phyloP scores from a whole-genome alignment of 2,888 invertebrate species.

The Brachyopa scutellaris region DNA sequence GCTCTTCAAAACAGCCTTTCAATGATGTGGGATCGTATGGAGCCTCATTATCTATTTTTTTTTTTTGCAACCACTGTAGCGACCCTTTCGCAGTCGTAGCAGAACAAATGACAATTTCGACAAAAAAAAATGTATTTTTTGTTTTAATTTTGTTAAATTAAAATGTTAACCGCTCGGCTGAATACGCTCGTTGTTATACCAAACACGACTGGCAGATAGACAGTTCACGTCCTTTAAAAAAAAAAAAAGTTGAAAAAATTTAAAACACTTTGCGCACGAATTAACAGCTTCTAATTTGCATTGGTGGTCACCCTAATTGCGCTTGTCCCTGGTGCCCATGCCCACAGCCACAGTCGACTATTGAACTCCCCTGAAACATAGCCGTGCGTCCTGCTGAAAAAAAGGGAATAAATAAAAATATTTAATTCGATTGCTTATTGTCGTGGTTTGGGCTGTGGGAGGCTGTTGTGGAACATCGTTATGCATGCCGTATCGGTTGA shows the following conservation, averaged over 20 bases:
- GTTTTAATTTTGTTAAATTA: constrained; percentile 69
- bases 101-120: no score
- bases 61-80: no score
- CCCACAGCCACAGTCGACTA: no score
- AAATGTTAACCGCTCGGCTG: constrained; percentile 61
- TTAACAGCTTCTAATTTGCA: constrained; percentile 72
- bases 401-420: constrained; percentile 29
- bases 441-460: not conserved
- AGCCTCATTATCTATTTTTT: no score
- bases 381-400: constrained; percentile 1
- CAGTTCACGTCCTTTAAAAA: no score
- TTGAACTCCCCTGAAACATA: not conserved
- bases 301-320: constrained; percentile 70
- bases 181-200: constrained; percentile 59
- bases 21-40: no score
- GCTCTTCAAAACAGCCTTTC: no score
- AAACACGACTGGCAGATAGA: constrained; percentile 53
- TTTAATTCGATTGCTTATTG: constrained; percentile 64
- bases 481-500: constrained; percentile 55
- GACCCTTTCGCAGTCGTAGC: no score
- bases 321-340: constrained; percentile 47
- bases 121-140: no score
- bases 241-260: constrained; percentile 21
- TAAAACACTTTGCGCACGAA: constrained; percentile 73
- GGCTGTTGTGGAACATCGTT: constrained; percentile 26